Evolutionary conservation across 2,888 invertebrate species (phyloP).

Genomic region (Eilema depressum): DNA sequence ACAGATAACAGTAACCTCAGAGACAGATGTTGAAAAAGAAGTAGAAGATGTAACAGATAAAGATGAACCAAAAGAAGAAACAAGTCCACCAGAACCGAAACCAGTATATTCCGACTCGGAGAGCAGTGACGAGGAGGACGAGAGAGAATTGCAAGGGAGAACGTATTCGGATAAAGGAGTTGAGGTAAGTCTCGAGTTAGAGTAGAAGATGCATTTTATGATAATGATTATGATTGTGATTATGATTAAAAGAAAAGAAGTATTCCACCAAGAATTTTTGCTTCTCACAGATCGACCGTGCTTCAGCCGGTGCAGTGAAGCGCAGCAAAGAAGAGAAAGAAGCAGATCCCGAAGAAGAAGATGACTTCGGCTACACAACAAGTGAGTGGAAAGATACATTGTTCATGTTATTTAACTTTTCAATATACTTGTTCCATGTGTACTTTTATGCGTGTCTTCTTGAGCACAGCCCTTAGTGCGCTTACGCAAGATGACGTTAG

Average conservation of each 20-base stretch:
- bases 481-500: background rate
- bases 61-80: conserved; percentile 39
- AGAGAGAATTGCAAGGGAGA: conserved; percentile 92
- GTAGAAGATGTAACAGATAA: conserved; percentile 49
- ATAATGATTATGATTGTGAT: too few relatives aligned
- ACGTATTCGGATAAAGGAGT: conserved; percentile 92
- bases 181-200: conserved; percentile 86
- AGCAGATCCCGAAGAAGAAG: conserved; percentile 94
- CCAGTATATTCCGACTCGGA: conserved; percentile 87
- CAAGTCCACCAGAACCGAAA: conserved; percentile 52
- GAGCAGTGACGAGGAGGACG: conserved; percentile 91
- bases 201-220: background rate
- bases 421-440: conserved; percentile 76
- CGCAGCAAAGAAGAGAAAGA: conserved; percentile 92
- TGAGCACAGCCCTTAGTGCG: conserved; percentile 60
- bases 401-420: conserved; percentile 76
- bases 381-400: conserved; percentile 91
- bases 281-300: conserved; percentile 91
- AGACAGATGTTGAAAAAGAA: conserved; percentile 68
- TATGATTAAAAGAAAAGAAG: background rate
- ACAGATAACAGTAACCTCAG: conserved; percentile 82
- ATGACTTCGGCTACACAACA: conserved; percentile 97
- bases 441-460: conserved; percentile 79
- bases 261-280: background rate
- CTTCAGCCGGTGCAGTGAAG: conserved; percentile 95